Conservation (phyloP, 2,797 vertebrate species). For the Myripristis murdjan region DNA sequence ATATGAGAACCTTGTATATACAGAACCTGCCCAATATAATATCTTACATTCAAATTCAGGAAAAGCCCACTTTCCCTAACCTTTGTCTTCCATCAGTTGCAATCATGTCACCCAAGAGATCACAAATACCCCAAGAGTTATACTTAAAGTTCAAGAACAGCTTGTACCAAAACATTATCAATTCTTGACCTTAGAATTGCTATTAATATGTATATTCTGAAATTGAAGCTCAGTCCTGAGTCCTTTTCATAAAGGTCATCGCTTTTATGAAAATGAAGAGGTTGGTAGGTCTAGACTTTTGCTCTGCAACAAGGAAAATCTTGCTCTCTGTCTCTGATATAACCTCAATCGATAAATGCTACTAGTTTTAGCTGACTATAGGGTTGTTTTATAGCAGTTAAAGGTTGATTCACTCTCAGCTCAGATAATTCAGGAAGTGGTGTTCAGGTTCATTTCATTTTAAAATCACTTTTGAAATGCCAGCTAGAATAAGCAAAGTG, state of each 20-base stretch:
- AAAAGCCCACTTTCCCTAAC: slow-evolving; percentile 52
- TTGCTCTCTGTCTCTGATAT: slow-evolving; percentile 14
- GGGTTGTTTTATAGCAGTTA: background rate
- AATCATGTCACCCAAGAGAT: slow-evolving; percentile 34
- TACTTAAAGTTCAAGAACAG: slow-evolving; percentile 48
- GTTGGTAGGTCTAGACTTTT: slow-evolving; percentile 45
- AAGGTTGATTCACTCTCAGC: background rate
- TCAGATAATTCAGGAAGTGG: background rate
- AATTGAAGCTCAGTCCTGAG: slow-evolving; percentile 62
- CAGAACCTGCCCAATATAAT: slow-evolving; percentile 11
- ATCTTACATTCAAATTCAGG: slow-evolving; percentile 38
- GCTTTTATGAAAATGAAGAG: slow-evolving; percentile 62
- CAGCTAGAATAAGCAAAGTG: too few relatives aligned
- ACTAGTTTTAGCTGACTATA: background rate
- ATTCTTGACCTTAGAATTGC: slow-evolving; percentile 76
- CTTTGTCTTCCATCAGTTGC: slow-evolving; percentile 53
- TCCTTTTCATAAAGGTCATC: slow-evolving; percentile 71
- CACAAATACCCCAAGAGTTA: slow-evolving; percentile 42
- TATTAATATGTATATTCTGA: slow-evolving; percentile 76
- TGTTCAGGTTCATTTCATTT: too few relatives aligned
- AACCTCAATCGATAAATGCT: slow-evolving; percentile 38
- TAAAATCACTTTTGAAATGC: too few relatives aligned
- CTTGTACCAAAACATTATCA: slow-evolving; percentile 52
- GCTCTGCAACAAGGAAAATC: slow-evolving; percentile 50
- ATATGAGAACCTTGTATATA: background rate